Evolutionary conservation across 2,113 vertebrate genomes (phyloP).

Genomic region (Scolopax mira): DNA sequence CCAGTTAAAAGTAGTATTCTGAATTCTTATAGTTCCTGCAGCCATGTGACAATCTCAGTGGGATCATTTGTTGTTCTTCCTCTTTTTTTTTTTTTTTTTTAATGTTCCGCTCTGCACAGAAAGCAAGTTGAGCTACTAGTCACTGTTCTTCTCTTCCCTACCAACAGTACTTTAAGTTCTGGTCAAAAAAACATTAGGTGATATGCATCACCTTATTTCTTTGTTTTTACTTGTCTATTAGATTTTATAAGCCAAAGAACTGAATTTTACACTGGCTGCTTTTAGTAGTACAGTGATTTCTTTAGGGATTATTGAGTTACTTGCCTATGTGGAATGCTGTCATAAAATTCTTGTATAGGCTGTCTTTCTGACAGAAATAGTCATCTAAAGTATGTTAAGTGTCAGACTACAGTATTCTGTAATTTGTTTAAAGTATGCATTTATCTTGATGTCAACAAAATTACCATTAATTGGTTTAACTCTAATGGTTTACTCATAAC

Average conservation of each 20-base stretch:
- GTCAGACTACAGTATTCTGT: neutral
- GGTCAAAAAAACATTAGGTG: neutral
- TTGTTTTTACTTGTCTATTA: neutral
- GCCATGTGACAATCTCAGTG: neutral
- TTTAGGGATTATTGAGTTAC: neutral
- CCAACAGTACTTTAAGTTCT: neutral
- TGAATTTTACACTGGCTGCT: neutral
- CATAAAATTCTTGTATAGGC: neutral
- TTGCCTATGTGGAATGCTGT: neutral
- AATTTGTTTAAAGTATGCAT: neutral
- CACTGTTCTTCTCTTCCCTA: neutral
- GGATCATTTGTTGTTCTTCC: accelerated
- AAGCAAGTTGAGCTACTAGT: neutral
- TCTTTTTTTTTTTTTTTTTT: neutral
- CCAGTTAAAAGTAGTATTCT: neutral
- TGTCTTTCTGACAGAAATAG: neutral
- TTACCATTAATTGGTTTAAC: neutral
- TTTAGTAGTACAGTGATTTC: neutral
- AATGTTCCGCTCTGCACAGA: neutral
- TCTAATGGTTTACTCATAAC: neutral
- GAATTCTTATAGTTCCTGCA: neutral
- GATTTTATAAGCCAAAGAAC: neutral
- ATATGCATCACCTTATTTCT: neutral
- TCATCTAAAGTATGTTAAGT: neutral
- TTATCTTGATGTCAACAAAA: neutral